phyloP scores from a whole-genome alignment of 1,140 invertebrate species.

The Linepithema humile region DNA sequence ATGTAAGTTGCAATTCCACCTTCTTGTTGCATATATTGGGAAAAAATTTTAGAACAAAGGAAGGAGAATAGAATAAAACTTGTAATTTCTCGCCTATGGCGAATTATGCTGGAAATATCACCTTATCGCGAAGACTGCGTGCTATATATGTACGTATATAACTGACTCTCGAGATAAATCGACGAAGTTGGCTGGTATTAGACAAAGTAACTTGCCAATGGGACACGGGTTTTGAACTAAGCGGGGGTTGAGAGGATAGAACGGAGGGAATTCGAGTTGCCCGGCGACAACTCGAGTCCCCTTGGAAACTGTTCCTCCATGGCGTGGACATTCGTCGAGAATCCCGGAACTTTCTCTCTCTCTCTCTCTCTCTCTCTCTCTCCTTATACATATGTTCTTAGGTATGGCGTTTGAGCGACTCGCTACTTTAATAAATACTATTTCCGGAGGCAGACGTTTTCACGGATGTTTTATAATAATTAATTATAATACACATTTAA shows the following conservation, averaged over 20 bases:
- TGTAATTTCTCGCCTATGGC: not conserved
- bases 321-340: conserved; percentile 59
- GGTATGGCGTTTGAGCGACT: not conserved
- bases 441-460: not conserved
- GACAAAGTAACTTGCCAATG: conserved; percentile 65
- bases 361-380: not conserved
- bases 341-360: conserved; percentile 24
- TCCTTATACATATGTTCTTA: conserved; percentile 13
- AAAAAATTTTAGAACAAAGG: not conserved
- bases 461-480: not conserved
- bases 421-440: conserved; percentile 4
- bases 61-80: not conserved
- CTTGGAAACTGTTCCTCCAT: conserved; percentile 67
- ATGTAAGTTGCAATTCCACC: not conserved
- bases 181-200: conserved; percentile 64
- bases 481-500: not conserved
- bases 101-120: conserved; percentile 38
- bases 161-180: conserved; percentile 63
- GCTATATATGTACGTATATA: conserved; percentile 11
- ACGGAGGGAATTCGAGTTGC: conserved; percentile 60
- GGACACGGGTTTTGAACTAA: conserved; percentile 59
- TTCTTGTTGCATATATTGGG: not conserved
- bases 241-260: conserved; percentile 41
- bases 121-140: conserved; percentile 28
- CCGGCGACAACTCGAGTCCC: conserved; percentile 54